Evolutionary conservation across 1,140 invertebrate genomes (phyloP), one percentile per base, ranked within the genome.

Genomic region (Scaptomyza graminum): DNA sequence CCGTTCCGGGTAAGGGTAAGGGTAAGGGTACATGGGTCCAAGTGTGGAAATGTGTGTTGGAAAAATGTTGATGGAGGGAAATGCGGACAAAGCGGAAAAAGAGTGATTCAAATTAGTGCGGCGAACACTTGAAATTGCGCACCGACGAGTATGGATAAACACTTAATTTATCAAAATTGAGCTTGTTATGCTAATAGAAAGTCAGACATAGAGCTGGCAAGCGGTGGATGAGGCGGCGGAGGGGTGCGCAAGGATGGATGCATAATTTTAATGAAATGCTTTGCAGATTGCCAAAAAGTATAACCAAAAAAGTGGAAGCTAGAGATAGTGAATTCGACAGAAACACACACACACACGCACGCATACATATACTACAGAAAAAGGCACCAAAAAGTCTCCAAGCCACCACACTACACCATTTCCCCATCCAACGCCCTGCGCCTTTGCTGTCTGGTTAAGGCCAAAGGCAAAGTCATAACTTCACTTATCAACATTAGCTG

Each of bases 401-500:
- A 7, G 3, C 11, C 43, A 25, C 18, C 28, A 5, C 28, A 31
- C 3, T 31, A 0, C 31, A 15, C 3, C 11, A 12, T 28, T 28
- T 7, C 11, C 6, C 34, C 7, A 5, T 28, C n/a, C 22, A n/a
- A 15, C 28, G 22, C 11, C n/a, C 0, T n/a, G 12, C 51, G 11
- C 6, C 18, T 1, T 1, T 15, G 8, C 37, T 72, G 83, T 79
- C 83, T 88, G 83, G 79, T 62, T 64, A 34, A 31, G 65, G 57
- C 55, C 62, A 67, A 73, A 68, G 82, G 82, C 83, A 88, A 88
- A 88, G 79, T 89, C 83, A 88, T 89, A 88, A 88, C 83, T 88
- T 88, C 84, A 83, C 84, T 88, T 88, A 88, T 89, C 84, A 88
- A 88, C 83, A 88, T 88, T 88, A 89, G 83, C 83, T 89, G 84